These are phyloP conservation scores for Trichopoda pennipes DNA, from an alignment of 2,888 invertebrate genomes.

Conservation along the genomic window DNA sequence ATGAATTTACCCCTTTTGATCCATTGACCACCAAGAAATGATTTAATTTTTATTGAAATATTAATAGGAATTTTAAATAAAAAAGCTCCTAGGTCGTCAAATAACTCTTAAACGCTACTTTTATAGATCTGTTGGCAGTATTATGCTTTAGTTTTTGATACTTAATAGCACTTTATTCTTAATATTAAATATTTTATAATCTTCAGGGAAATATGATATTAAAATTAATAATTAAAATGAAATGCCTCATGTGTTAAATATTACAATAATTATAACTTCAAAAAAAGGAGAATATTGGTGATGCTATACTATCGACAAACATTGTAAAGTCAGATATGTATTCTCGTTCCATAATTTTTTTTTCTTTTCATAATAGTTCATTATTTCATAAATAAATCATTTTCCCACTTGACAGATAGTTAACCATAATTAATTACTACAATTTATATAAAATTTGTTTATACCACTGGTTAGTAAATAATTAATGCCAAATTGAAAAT, in stretches of 20 bases:
- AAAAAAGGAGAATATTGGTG: not conserved
- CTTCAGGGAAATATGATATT: not conserved
- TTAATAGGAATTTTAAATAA: too few relatives aligned
- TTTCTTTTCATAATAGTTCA: slow-evolving; percentile 59
- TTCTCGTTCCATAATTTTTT: too few relatives aligned
- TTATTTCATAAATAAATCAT: slow-evolving; percentile 69
- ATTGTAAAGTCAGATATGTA: too few relatives aligned
- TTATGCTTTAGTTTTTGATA: too few relatives aligned
- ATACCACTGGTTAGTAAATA: slow-evolving; percentile 66
- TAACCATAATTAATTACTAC: slow-evolving; percentile 75
- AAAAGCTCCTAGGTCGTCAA: too few relatives aligned
- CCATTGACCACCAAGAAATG: too few relatives aligned
- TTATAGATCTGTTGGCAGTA: too few relatives aligned
- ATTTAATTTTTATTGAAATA: too few relatives aligned
- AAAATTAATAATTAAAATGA: slow-evolving; percentile 2
- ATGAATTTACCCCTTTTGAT: too few relatives aligned
- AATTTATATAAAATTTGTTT: slow-evolving; percentile 65
- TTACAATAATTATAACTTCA: slow-evolving; percentile 11
- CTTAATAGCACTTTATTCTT: too few relatives aligned
- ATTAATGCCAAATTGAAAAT: slow-evolving; percentile 64
- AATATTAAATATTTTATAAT: not conserved
- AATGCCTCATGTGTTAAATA: slow-evolving; percentile 23
- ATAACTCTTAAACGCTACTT: too few relatives aligned
- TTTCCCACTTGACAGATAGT: slow-evolving; percentile 73
- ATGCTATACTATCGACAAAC: not conserved